Evolutionary conservation across 2,797 vertebrate species (phyloP).

Genomic region (Coreius guichenoti): DNA sequence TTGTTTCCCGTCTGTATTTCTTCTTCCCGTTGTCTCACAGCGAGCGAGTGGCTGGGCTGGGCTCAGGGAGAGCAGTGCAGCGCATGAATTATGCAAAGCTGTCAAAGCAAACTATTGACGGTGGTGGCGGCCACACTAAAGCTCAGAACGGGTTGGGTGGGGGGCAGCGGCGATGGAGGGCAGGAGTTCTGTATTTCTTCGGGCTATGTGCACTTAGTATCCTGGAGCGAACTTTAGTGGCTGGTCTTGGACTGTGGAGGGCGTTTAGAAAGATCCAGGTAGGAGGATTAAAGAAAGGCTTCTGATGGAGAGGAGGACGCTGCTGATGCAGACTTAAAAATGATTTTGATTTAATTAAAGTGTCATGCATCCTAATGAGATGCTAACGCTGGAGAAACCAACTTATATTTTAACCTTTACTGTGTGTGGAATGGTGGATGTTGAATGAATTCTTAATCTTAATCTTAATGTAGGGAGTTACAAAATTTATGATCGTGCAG

Average conservation of each 20-base stretch:
- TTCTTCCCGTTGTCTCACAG: slow-evolving; percentile 67
- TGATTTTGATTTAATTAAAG: slow-evolving; percentile 62
- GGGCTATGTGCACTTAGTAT: slow-evolving; percentile 39
- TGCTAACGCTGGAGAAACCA: slow-evolving; percentile 14
- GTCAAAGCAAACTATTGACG: slow-evolving; percentile 87
- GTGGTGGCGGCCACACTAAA: slow-evolving; percentile 79
- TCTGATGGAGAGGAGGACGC: slow-evolving; percentile 1
- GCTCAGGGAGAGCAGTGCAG: slow-evolving; percentile 68
- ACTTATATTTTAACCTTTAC: slow-evolving; percentile 7
- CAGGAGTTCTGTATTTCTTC: slow-evolving; percentile 42
- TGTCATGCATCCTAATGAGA: slow-evolving; percentile 20
- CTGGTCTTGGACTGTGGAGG: slow-evolving; percentile 17
- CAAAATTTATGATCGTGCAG: slow-evolving; percentile 11
- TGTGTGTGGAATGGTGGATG: not conserved
- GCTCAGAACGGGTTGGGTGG: slow-evolving; percentile 40
- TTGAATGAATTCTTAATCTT: slow-evolving; percentile 21
- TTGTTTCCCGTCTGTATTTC: slow-evolving; percentile 73
- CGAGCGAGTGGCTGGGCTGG: slow-evolving; percentile 64
- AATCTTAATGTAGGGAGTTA: slow-evolving; percentile 2
- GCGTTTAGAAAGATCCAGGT: not conserved
- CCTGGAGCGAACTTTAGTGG: slow-evolving; percentile 34
- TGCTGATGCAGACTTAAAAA: slow-evolving; percentile 41
- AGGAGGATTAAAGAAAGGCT: slow-evolving; percentile 24
- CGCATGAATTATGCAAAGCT: slow-evolving; percentile 93
- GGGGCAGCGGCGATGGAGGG: not conserved